A percentile compares a stretch with the other conserved stretches of the same genome.
Evolutionary conservation across 2,113 vertebrate species (phyloP).

Genomic region (Odontophorus gujanensis): DNA sequence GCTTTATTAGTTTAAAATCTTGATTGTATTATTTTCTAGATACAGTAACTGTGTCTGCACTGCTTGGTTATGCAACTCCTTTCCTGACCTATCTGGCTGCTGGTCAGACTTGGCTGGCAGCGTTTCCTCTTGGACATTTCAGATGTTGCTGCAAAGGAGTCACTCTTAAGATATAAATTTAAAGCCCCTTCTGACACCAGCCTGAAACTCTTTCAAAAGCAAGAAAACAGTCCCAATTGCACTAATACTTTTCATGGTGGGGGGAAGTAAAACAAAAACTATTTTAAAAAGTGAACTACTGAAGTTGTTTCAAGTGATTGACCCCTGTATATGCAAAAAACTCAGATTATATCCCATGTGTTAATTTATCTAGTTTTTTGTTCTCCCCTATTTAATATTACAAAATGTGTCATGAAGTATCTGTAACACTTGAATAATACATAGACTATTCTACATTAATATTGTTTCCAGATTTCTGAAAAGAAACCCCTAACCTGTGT

Average conservation of each 20-base stretch:
- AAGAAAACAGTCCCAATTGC: background rate
- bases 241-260: background rate
- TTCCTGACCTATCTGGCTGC: background rate
- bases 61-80: conserved; percentile 30
- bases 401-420: background rate
- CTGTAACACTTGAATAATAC: background rate
- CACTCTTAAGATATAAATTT: background rate
- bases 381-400: background rate
- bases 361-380: background rate
- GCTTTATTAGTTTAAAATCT: conserved; percentile 21
- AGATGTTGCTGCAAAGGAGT: background rate
- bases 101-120: background rate
- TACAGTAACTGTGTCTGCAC: background rate
- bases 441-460: background rate
- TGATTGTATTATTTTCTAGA: background rate
- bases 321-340: background rate
- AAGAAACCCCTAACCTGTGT: background rate
- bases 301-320: background rate
- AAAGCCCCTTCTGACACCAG: background rate
- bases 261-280: background rate
- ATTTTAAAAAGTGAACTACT: background rate
- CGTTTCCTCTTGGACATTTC: conserved; percentile 14
- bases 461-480: background rate
- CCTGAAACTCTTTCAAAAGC: background rate
- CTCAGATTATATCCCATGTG: background rate